Evolutionary conservation across 2,797 vertebrate genomes (phyloP), one percentile per base, ranked within the genome.

Genomic region (Sebastes steindachneri): DNA sequence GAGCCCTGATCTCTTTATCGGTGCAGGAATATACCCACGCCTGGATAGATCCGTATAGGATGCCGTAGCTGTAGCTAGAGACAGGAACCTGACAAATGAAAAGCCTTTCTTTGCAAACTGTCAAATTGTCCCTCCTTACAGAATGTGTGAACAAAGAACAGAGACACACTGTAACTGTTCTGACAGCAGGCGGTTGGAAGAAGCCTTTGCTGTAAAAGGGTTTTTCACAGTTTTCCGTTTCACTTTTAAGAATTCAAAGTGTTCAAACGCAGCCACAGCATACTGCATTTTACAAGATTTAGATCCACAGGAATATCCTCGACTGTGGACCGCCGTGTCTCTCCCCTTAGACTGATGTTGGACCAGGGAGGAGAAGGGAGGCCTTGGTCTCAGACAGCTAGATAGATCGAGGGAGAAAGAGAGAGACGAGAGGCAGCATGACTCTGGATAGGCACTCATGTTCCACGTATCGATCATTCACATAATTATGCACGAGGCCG

Each of bases 381-480:
- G 62, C 67, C 81, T 75, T 53, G 21, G 12, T 45, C 55, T 71
- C 55, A 76, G 45, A 73, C 63, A 67, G 23, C 33, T 23, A 55
- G 51, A 83, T 12, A 70, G 33, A 73, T 1, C 45, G 28, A 79
- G 17, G 3, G 11, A 72, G 63, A 75, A 59, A 63, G 55, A 64
- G 3, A 75, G 23, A 58, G 75, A 68, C 7, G 3, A 45, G 58
- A 81, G 28, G 63, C 75, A 82, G 69, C 53, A 37, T 71, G 48
- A 68, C 33, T 65, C 78, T 72, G 45, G 54, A 48, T 59, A 72
- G 33, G 68, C 73, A 29, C 86, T 92, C 86, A 33, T 77, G 77
- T 89, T 88, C 73, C 82, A 80, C 71, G 28, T 81, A 93, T 89
- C 25, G 84, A 87, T 88, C 67, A 21, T 41, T 86, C 57, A 73